Conservation (phyloP, 2,113 vertebrate species). For the Telmatochromis brichardi region DNA sequence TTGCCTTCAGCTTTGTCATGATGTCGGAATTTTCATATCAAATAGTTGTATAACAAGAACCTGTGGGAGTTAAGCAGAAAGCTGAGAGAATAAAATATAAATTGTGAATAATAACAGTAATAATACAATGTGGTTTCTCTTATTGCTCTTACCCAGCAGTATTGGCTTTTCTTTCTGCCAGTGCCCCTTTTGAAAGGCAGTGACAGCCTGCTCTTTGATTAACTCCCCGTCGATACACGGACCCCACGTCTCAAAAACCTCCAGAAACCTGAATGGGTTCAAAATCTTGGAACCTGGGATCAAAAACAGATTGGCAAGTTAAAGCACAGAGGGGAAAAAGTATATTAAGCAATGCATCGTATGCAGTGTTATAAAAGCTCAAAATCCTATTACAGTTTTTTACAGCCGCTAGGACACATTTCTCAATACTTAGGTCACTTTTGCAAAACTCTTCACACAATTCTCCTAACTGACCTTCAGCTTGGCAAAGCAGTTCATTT, state of each 20-base stretch:
- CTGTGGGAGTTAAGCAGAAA: not conserved
- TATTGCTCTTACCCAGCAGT: constrained; percentile 55
- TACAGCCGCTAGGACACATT: too few species aligned
- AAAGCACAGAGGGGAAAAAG: not conserved
- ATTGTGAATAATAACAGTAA: not conserved
- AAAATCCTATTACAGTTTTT: not conserved
- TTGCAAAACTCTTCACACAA: too few species aligned
- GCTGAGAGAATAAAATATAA: not conserved
- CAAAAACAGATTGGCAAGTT: not conserved
- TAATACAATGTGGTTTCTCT: too few species aligned
- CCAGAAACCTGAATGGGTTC: constrained; percentile 71
- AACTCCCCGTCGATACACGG: constrained; percentile 65
- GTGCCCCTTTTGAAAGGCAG: constrained; percentile 66
- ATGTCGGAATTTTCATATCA: not conserved
- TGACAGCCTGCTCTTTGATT: constrained; percentile 67
- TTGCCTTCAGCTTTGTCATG: not conserved
- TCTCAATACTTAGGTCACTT: too few species aligned
- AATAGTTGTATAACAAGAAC: not conserved
- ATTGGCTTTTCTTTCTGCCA: constrained; percentile 74
- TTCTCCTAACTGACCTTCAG: too few species aligned
- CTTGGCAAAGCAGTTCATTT: too few species aligned
- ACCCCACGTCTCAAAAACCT: constrained; percentile 74
- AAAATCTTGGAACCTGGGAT: constrained; percentile 65
- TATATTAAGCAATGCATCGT: not conserved
- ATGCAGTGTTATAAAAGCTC: not conserved